Percentiles rank a stretch among this genome's conserved stretches.
phyloP scores from a whole-genome alignment of 2,113 vertebrate genomes.

The Macquaria ambigua region DNA sequence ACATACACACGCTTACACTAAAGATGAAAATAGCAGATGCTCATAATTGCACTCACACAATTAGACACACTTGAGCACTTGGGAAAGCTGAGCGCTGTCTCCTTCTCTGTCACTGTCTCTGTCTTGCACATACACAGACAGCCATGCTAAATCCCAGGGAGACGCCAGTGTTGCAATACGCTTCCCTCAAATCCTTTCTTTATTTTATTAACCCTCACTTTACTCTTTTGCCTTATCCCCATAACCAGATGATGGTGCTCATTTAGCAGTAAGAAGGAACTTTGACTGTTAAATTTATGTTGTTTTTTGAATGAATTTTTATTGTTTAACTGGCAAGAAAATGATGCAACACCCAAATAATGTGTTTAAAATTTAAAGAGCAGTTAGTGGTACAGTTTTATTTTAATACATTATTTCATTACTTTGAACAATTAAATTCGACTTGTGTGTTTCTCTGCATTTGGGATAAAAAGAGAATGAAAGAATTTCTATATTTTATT shows the following conservation, averaged over 20 bases:
- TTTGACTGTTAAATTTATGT: constrained; percentile 3
- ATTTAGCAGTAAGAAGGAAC: neutral
- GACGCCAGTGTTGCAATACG: constrained; percentile 22
- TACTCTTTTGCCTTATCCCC: constrained; percentile 8
- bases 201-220: constrained; percentile 57
- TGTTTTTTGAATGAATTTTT: neutral
- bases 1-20: neutral
- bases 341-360: neutral
- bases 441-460: neutral
- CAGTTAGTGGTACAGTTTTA: neutral
- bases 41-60: constrained; percentile 55
- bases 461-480: neutral
- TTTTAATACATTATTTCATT: constrained; percentile 5
- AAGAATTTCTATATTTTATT: neutral
- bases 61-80: constrained; percentile 61
- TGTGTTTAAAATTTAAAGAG: neutral
- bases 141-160: constrained; percentile 44
- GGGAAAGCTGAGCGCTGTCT: constrained; percentile 70
- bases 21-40: constrained; percentile 66
- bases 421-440: neutral
- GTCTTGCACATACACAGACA: constrained; percentile 28
- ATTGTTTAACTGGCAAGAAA: constrained; percentile 9
- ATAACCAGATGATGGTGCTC: neutral
- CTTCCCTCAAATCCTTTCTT: constrained; percentile 8
- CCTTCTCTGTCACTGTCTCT: constrained; percentile 38